Conservation (phyloP, 2,888 invertebrate species). For the Conops quadrifasciatus region DNA sequence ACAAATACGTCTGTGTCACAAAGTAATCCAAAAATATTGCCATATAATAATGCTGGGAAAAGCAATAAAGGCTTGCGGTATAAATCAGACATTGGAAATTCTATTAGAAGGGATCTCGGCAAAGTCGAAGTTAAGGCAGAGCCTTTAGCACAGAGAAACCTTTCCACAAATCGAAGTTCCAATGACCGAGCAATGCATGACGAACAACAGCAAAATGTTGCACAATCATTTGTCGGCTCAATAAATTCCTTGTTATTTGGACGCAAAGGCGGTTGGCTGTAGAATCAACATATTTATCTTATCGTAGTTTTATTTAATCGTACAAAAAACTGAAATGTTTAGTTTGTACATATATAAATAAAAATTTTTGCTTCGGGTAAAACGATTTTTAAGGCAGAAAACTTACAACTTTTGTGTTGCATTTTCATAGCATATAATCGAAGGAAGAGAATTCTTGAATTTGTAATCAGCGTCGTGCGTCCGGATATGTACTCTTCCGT, state of each 20-base stretch:
- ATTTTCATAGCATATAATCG: too few species aligned
- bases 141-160: conserved; percentile 39
- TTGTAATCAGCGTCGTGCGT: too few species aligned
- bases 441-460: too few species aligned
- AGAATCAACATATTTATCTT: conserved; percentile 50
- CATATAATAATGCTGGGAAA: conserved; percentile 39
- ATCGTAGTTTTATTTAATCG: not conserved
- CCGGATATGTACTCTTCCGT: too few species aligned
- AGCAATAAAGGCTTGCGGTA: conserved; percentile 68
- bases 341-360: too few species aligned
- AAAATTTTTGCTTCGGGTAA: too few species aligned
- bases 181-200: conserved; percentile 25
- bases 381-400: too few species aligned
- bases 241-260: conserved; percentile 84
- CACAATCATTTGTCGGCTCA: conserved; percentile 74
- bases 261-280: conserved; percentile 83
- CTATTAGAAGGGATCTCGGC: conserved; percentile 64
- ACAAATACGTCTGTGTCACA: conserved; percentile 24
- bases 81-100: conserved; percentile 64
- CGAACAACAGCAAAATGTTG: conserved; percentile 44
- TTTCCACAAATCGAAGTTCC: conserved; percentile 33
- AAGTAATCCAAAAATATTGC: conserved; percentile 3
- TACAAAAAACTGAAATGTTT: too few species aligned
- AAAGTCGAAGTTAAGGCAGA: conserved; percentile 21
- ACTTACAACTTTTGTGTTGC: too few species aligned